Base-by-base conservation (phyloP, 2,888 invertebrate species). In the Arrhopalites spinosus region DNA sequence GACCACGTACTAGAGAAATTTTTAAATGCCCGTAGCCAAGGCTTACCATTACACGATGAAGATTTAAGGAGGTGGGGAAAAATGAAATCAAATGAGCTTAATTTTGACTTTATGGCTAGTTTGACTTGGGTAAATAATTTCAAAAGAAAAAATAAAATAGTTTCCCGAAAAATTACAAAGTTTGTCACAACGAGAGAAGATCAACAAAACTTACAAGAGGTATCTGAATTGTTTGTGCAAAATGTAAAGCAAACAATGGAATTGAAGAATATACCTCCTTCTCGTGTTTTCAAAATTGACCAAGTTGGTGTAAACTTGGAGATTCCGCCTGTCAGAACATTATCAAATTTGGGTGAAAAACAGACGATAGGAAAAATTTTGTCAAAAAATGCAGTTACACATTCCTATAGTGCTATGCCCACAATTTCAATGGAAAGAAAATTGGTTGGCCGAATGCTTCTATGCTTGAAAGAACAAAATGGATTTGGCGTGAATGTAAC, bases 371-470 rank as follows among this genome's bases (percentile, higher is more conserved):
- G 23, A 7, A 15, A 29, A 45, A 30, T 53, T 3, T 17, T 27
- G 13, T 50, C 20, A 0, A 29, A 23, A 27, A 53, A 50, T 15
- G 13, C 27, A 17, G 27, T 15, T 11, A 27, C 69, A n/a, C 69
- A 53, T 69, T 25, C 25, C 50, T 69, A 47, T 20, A 53, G 23
- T n/a, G 27, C 53, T 11, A 69, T 69, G 67, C 43, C 43, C 1
- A 45, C 13, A 8, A 45, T 67, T 17, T 20, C 45, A 45, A 36
- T 67, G 43, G 23, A 20, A 17, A 45, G 67, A 23, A 67, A 45
- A 25, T 23, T 67, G n/a, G 15, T 45, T 5, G 43, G n/a, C 5
- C 13, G 45, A 17, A 5, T 45, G 17, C 23, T 67, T 2, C 17
- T 67, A 23, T 67, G 67, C 45, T 20, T 36, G n/a, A 30, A 67